phyloP scores from a whole-genome alignment of 2,888 invertebrate species.

The Bimastos eiseni region DNA sequence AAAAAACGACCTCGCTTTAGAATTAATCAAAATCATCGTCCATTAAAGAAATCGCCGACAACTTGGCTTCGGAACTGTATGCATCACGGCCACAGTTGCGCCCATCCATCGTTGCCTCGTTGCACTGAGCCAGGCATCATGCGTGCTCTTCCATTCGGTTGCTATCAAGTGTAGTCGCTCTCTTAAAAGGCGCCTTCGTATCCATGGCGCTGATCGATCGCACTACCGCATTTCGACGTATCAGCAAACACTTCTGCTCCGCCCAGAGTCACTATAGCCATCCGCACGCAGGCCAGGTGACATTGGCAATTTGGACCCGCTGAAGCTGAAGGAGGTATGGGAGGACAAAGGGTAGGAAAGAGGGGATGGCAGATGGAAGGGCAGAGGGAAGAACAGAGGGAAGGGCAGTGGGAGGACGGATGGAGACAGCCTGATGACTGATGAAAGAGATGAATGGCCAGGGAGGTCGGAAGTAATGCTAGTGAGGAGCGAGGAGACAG shows the following conservation, averaged over 20 bases:
- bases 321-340: too few relatives aligned
- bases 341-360: too few relatives aligned
- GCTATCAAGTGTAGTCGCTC: neutral
- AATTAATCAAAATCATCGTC: neutral
- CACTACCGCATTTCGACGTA: neutral
- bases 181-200: neutral
- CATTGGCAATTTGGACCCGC: too few relatives aligned
- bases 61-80: neutral
- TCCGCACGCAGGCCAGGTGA: neutral
- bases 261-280: neutral
- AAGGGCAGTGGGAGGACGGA: neutral
- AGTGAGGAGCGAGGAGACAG: neutral
- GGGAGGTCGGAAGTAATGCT: neutral
- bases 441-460: neutral
- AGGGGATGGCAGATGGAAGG: neutral
- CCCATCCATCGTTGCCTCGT: slow-evolving; percentile 2
- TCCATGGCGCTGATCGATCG: neutral
- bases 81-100: neutral
- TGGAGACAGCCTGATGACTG: too few relatives aligned
- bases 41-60: neutral
- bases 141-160: neutral
- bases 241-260: neutral
- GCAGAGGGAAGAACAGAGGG: neutral
- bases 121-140: neutral
- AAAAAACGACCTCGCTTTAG: neutral